A percentile compares a stretch with the other conserved stretches of the same genome.
phyloP scores from a whole-genome alignment of 1,140 invertebrate genomes.

The Trichogramma pretiosum region DNA sequence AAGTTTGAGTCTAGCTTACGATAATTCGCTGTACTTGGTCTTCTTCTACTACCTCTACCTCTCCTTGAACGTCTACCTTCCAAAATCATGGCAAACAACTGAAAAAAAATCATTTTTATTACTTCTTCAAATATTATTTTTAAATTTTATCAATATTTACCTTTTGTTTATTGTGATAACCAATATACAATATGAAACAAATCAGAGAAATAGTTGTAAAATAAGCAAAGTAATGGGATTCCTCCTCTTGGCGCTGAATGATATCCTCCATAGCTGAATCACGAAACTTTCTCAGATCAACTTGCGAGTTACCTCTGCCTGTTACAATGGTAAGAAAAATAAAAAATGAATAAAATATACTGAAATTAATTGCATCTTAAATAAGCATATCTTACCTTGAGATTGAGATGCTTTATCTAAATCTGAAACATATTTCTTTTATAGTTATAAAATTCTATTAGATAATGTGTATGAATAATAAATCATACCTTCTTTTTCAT shows the following conservation, averaged over 20 bases:
- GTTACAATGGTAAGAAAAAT: no score
- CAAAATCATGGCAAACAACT: slow-evolving; percentile 52
- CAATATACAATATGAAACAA: slow-evolving; percentile 52
- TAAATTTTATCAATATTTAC: slow-evolving; percentile 32
- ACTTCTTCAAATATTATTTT: slow-evolving; percentile 1
- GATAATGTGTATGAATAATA: no score
- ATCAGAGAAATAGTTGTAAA: slow-evolving; percentile 52
- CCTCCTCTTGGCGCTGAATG: no score
- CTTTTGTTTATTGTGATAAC: slow-evolving; percentile 63
- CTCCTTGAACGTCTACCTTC: slow-evolving; percentile 48
- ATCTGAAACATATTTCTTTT: no score
- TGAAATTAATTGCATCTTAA: no score
- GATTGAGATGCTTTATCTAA: no score
- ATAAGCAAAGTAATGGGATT: slow-evolving; percentile 34
- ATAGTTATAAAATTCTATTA: no score
- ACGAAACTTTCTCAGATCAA: no score
- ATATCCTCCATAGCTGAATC: no score
- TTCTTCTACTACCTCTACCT: slow-evolving; percentile 36
- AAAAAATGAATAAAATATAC: no score
- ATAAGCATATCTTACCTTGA: no score
- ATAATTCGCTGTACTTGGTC: slow-evolving; percentile 52
- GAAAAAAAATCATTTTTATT: slow-evolving; percentile 15
- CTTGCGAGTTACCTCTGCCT: no score
- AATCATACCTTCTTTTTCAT: slow-evolving; percentile 1
- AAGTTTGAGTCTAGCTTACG: slow-evolving; percentile 54